Conservation (phyloP, 2,113 vertebrate species). For the Sciurus niger region DNA sequence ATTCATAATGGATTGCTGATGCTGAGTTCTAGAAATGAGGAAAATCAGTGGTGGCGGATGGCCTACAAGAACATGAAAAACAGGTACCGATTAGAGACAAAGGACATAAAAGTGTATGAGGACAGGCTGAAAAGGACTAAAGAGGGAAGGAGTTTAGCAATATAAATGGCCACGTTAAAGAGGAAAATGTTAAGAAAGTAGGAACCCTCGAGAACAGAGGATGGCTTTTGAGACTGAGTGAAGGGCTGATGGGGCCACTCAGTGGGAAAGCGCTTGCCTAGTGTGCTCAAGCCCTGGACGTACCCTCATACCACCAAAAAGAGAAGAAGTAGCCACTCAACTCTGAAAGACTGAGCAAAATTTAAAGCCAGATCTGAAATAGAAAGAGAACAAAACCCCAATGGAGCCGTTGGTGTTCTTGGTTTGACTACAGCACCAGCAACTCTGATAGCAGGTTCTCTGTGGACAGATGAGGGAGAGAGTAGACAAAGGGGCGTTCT, state of each 20-base stretch:
- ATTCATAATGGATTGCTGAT: constrained; percentile 27
- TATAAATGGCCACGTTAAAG: not conserved
- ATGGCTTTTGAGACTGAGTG: constrained; percentile 38
- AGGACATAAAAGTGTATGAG: not conserved
- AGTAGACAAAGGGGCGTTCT: not conserved
- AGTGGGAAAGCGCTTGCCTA: not conserved
- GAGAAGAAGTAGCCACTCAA: not conserved
- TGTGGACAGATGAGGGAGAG: not conserved
- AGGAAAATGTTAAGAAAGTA: constrained; percentile 15
- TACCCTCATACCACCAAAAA: not conserved
- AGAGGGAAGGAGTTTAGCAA: not conserved
- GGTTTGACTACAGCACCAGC: not conserved
- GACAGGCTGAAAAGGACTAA: not conserved
- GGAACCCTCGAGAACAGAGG: not conserved
- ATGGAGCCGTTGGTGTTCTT: not conserved
- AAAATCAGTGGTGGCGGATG: not conserved
- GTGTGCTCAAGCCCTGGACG: not conserved
- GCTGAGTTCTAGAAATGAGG: not conserved
- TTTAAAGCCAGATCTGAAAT: constrained; percentile 21
- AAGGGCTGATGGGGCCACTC: not conserved
- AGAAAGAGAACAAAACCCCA: not conserved
- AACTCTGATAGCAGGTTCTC: not conserved
- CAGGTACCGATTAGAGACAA: not conserved
- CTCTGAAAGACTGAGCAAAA: constrained; percentile 48
- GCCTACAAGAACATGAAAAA: not conserved